Percentiles rank a stretch among this genome's conserved stretches.
phyloP scores from a whole-genome alignment of 2,888 invertebrate species.

The Nebria brevicollis region DNA sequence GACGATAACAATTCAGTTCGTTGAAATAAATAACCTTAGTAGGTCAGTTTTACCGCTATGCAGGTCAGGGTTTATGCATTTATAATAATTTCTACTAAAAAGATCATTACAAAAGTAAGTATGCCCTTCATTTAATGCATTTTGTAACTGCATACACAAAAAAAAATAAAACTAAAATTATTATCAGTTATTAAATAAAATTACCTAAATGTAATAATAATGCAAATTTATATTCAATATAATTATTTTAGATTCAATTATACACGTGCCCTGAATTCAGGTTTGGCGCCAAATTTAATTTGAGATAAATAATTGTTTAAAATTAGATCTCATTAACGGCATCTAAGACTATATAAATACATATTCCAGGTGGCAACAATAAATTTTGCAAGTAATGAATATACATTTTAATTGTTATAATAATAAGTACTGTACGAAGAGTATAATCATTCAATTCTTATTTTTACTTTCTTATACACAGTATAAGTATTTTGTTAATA shows the following conservation, averaged over 20 bases:
- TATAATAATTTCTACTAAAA: not conserved
- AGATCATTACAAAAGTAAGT: not conserved
- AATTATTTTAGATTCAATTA: not conserved
- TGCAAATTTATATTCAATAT: too few relatives aligned
- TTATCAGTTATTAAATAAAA: too few relatives aligned
- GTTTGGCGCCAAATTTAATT: not conserved
- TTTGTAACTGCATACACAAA: too few relatives aligned
- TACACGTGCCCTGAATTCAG: not conserved
- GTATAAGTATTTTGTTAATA: too few relatives aligned
- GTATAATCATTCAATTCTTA: too few relatives aligned
- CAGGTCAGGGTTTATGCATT: not conserved
- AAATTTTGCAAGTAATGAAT: too few relatives aligned
- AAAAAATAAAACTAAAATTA: not conserved
- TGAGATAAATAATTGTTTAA: not conserved
- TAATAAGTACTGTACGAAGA: too few relatives aligned
- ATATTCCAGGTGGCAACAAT: too few relatives aligned
- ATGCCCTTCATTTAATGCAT: not conserved
- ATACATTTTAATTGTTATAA: too few relatives aligned
- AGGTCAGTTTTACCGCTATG: not conserved
- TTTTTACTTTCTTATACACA: too few relatives aligned
- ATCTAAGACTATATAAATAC: too few relatives aligned
- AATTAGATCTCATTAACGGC: not conserved
- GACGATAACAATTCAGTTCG: not conserved
- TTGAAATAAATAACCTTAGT: not conserved
- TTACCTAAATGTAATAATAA: too few relatives aligned